Percentiles rank a stretch among this genome's conserved stretches.
Evolutionary conservation across 2,888 invertebrate genomes (phyloP).

Genomic region (Saturnia japonica): DNA sequence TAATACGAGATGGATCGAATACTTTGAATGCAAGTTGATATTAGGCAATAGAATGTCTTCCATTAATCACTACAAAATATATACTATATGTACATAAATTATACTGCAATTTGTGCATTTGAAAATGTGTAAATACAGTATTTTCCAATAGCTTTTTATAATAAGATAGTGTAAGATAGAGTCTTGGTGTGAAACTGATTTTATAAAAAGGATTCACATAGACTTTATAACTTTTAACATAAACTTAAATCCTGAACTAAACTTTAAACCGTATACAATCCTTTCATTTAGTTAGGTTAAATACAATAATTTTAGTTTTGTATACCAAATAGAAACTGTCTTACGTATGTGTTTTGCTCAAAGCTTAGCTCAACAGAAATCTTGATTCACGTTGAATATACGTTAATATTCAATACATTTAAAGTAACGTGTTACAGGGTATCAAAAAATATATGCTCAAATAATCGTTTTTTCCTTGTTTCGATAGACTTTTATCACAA

Average conservation of each 20-base stretch:
- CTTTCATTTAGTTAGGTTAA: background rate
- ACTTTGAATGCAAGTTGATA: too few species aligned
- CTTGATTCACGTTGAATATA: background rate
- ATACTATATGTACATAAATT: too few species aligned
- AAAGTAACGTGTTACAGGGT: constrained; percentile 52
- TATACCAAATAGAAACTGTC: background rate
- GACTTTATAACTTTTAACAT: background rate
- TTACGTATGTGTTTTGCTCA: background rate
- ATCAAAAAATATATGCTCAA: constrained; percentile 58
- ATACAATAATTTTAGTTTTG: background rate
- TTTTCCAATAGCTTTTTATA: background rate
- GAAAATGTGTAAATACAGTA: background rate
- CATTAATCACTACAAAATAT: background rate
- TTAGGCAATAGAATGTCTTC: constrained; percentile 10
- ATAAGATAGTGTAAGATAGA: background rate
- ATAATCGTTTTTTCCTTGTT: constrained; percentile 42
- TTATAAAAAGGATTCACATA: background rate
- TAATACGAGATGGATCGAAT: too few species aligned
- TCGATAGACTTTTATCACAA: constrained; percentile 47
- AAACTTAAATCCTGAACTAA: background rate
- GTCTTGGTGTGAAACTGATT: background rate
- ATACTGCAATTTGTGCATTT: background rate
- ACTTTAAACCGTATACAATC: background rate
- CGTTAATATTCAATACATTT: background rate
- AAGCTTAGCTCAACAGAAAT: background rate